These are phyloP conservation scores for Platerodrilus igneus DNA, from an alignment of 2,888 invertebrate species.

Conservation along the genomic window DNA sequence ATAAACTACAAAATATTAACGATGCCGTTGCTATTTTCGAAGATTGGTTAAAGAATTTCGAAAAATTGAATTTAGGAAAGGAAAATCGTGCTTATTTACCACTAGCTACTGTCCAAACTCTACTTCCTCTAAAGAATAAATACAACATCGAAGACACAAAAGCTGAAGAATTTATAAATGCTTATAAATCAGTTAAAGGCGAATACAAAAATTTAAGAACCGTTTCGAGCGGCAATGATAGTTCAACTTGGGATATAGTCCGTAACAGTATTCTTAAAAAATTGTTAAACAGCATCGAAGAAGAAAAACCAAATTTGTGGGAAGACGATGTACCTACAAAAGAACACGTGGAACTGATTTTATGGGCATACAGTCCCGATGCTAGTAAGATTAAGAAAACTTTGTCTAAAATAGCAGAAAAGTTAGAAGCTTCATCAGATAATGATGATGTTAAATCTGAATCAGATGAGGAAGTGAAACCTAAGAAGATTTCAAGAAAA, in stretches of 20 bases:
- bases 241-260: conserved; percentile 70
- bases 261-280: conserved; percentile 60
- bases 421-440: conserved; percentile 39
- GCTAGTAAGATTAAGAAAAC: conserved; percentile 61
- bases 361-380: conserved; percentile 76
- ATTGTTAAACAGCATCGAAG: conserved; percentile 55
- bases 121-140: conserved; percentile 53
- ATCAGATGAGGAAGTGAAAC: conserved; percentile 23
- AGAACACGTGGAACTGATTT: conserved; percentile 62
- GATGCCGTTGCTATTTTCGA: conserved; percentile 68
- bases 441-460: too few relatives aligned
- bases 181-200: conserved; percentile 61
- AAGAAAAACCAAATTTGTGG: conserved; percentile 60
- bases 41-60: conserved; percentile 70
- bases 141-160: conserved; percentile 50
- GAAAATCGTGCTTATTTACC: conserved; percentile 68
- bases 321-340: conserved; percentile 63
- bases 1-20: conserved; percentile 69
- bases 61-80: conserved; percentile 59
- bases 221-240: conserved; percentile 52
- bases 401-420: conserved; percentile 48
- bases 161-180: conserved; percentile 55
- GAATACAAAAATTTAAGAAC: conserved; percentile 71
- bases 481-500: conserved; percentile 12
- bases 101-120: conserved; percentile 55